Evolutionary conservation across 2,113 vertebrate species (phyloP).

Genomic region (Abramis brama): DNA sequence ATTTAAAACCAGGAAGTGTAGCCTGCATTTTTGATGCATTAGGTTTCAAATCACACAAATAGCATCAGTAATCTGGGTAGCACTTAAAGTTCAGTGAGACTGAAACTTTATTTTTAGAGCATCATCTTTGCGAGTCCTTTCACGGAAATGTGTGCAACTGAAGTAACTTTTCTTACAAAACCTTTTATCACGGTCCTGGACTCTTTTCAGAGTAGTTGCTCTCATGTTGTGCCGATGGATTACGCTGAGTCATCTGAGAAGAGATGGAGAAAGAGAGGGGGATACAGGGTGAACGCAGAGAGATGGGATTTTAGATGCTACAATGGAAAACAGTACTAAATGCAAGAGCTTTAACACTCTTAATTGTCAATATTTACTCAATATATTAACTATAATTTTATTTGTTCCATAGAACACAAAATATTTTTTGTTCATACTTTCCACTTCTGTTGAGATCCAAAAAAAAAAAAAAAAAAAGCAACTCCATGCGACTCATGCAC

Average conservation of each 20-base stretch:
- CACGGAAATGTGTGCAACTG: background rate
- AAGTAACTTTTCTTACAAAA: slow-evolving; percentile 36
- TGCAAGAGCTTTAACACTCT: background rate
- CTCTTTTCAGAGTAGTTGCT: slow-evolving; percentile 22
- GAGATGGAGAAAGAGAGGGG: background rate
- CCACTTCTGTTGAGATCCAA: background rate
- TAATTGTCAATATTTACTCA: background rate
- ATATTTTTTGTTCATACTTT: background rate
- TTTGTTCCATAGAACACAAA: background rate
- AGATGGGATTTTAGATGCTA: slow-evolving; percentile 23
- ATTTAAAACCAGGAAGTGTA: slow-evolving; percentile 33
- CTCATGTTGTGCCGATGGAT: slow-evolving; percentile 48
- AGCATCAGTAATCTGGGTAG: slow-evolving; percentile 23
- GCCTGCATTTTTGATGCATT: background rate
- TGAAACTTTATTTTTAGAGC: slow-evolving; percentile 44
- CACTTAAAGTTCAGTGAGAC: slow-evolving; percentile 19
- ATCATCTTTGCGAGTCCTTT: slow-evolving; percentile 11
- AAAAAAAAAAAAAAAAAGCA: background rate
- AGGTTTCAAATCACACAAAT: slow-evolving; percentile 14
- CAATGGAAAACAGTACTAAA: background rate
- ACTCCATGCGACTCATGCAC: background rate
- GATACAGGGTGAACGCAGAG: background rate
- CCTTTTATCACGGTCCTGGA: slow-evolving; percentile 48
- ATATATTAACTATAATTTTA: too few species aligned
- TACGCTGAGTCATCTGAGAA: slow-evolving; percentile 50